Evolutionary conservation across 1,140 invertebrate genomes (phyloP).

Genomic region (Manduca sexta): DNA sequence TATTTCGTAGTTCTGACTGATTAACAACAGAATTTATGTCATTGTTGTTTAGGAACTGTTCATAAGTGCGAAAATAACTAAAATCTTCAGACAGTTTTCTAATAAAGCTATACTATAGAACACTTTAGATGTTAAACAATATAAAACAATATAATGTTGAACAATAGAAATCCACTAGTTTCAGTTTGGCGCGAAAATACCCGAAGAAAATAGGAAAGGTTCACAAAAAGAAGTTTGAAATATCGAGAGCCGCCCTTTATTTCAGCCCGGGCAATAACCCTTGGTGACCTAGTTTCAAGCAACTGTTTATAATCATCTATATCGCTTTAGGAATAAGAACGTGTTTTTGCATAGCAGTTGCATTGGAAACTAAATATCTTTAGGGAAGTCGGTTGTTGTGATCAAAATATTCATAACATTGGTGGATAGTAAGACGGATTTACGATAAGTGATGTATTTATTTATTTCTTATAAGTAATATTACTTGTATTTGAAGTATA

Average conservation of each 20-base stretch:
- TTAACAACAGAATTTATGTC: too few relatives aligned
- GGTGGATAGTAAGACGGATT: too few relatives aligned
- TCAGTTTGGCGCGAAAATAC: background rate
- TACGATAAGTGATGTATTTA: too few relatives aligned
- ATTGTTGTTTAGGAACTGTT: too few relatives aligned
- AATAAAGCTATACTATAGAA: too few relatives aligned
- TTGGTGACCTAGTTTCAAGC: conserved; percentile 9
- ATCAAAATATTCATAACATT: conserved; percentile 1
- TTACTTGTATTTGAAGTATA: too few relatives aligned
- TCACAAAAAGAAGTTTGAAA: conserved; percentile 5
- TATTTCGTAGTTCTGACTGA: too few relatives aligned
- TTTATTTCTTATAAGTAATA: too few relatives aligned
- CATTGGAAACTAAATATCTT: background rate
- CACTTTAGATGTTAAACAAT: too few relatives aligned
- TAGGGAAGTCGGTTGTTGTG: background rate
- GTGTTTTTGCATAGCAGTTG: background rate
- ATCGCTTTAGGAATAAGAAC: background rate
- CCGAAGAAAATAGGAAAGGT: background rate
- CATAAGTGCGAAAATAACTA: too few relatives aligned
- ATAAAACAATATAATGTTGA: too few relatives aligned
- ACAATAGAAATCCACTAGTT: background rate
- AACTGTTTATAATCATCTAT: background rate
- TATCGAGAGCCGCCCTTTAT: conserved; percentile 19
- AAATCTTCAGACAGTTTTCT: too few relatives aligned
- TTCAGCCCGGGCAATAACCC: conserved; percentile 15